phyloP scores from a whole-genome alignment of 2,113 vertebrate genomes.

The Acrocephalus kingi region DNA sequence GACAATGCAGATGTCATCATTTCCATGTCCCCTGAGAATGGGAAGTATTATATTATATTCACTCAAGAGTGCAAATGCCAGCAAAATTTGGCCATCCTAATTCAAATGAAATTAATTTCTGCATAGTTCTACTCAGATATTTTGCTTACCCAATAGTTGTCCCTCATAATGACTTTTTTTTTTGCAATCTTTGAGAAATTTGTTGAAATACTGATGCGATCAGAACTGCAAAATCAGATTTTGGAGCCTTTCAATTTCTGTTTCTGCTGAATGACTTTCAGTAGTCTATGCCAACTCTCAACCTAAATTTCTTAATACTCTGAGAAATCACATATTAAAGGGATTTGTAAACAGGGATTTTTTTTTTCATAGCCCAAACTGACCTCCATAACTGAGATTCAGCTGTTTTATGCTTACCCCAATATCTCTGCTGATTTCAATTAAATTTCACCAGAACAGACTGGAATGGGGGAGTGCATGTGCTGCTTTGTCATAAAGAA shows the following conservation, averaged over 20 bases:
- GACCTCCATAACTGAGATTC: not conserved
- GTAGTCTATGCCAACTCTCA: not conserved
- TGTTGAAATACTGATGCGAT: not conserved
- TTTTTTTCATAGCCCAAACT: not conserved
- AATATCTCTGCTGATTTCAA: not conserved
- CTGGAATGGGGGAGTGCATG: rapidly evolving
- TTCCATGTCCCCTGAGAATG: not conserved
- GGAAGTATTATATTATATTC: not conserved
- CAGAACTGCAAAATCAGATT: not conserved
- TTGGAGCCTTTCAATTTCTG: not conserved
- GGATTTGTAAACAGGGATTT: not conserved
- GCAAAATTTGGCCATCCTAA: not conserved
- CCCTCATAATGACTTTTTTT: not conserved
- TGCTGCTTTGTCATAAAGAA: not conserved
- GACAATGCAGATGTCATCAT: not conserved
- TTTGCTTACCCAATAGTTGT: not conserved
- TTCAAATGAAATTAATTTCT: not conserved
- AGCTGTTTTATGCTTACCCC: not conserved
- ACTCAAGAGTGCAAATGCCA: not conserved
- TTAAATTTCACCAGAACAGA: not conserved
- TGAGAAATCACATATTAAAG: not conserved
- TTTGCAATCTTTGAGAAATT: not conserved
- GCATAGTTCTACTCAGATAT: not conserved
- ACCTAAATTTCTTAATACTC: not conserved
- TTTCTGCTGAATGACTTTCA: not conserved